Evolutionary conservation across 64 coral and sea anemone genomes (phyloP), one percentile per base, ranked within the genome.

Genomic region (Platygyra sinensis): DNA sequence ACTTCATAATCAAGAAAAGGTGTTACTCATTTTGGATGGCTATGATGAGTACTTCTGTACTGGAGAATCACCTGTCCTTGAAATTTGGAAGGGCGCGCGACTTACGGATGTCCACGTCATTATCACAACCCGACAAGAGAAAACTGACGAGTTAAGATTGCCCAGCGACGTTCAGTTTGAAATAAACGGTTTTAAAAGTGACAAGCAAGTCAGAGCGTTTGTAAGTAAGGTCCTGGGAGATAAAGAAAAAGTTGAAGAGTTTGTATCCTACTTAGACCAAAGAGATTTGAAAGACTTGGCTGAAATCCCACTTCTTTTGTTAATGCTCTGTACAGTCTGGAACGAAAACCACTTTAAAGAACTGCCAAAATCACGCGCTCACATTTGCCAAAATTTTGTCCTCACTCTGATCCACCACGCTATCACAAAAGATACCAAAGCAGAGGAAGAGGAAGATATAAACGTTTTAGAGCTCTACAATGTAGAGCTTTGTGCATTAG

Each of bases 11-110:
- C 86, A 87, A 55, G 86, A 60, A 12, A 87, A 87, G 30, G 71
- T 87, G 18, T 24, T 87, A 14, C 5, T 87, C 3, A 55, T 87
- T 20, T 75, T 75, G 15, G 86, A 87, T 87, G 86, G 86, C 24
- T 60, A 60, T 4, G 86, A 87, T 62, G 86, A 87, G 51, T 60
- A 75, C 60, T 30, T 36, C 49, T 69, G 20, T 69, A 2, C 86
- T 13, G 24, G 11, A 22, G 13, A 75, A n/a, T 87, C 72, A 5
- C 52, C 51, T 5, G 60, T 87, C 51, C 30, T 19, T 29, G 86
- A 75, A 28, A 87, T 87, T 18, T 75, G 54, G 72, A 3, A 87
- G 57, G 27, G 49, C 39, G 32, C 28, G 19, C 52, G 31, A 76
- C 51, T 87, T 2, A 30, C 72, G 8, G 27, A 87, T 13, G 30